These are phyloP conservation scores for Halichoeres trimaculatus DNA, from an alignment of 2,113 vertebrate species.

Conservation along the genomic window DNA sequence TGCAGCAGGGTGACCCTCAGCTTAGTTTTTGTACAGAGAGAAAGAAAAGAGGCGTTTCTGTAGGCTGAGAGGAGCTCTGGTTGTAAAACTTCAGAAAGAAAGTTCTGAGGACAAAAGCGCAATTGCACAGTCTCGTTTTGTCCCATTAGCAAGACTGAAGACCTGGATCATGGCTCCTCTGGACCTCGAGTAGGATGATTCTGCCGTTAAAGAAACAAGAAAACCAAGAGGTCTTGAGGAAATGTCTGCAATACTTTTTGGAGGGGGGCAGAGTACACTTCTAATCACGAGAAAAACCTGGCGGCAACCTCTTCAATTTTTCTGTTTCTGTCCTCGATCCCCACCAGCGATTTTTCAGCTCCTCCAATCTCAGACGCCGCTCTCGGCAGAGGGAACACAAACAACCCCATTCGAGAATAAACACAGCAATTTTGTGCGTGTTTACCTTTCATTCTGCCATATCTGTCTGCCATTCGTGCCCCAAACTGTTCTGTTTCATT, in stretches of 20 bases:
- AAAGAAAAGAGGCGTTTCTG: too few relatives aligned
- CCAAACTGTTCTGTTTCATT: constrained; percentile 53
- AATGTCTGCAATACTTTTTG: constrained; percentile 43
- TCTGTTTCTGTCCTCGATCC: constrained; percentile 40
- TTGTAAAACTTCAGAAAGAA: constrained; percentile 9
- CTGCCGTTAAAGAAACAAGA: constrained; percentile 24
- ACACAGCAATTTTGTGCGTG: constrained; percentile 61
- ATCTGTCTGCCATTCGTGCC: constrained; percentile 45
- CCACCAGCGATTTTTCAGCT: constrained; percentile 22
- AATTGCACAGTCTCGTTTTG: constrained; percentile 1
- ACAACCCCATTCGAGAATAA: constrained; percentile 63
- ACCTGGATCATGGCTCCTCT: constrained; percentile 7
- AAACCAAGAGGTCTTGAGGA: constrained; percentile 11
- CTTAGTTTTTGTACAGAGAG: constrained; percentile 31
- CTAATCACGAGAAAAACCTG: constrained; percentile 56
- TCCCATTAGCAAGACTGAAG: constrained; percentile 8
- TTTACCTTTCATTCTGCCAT: constrained; percentile 62
- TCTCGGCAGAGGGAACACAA: constrained; percentile 54
- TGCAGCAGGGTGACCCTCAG: constrained; percentile 24
- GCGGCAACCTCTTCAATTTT: constrained; percentile 42
- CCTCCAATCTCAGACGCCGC: constrained; percentile 36
- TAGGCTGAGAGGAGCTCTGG: too few relatives aligned
- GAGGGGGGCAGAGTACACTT: constrained; percentile 38
- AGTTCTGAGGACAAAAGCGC: not conserved
- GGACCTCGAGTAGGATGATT: constrained; percentile 26